phyloP scores from a whole-genome alignment of 2,113 vertebrate species.

The Silurus glanis region DNA sequence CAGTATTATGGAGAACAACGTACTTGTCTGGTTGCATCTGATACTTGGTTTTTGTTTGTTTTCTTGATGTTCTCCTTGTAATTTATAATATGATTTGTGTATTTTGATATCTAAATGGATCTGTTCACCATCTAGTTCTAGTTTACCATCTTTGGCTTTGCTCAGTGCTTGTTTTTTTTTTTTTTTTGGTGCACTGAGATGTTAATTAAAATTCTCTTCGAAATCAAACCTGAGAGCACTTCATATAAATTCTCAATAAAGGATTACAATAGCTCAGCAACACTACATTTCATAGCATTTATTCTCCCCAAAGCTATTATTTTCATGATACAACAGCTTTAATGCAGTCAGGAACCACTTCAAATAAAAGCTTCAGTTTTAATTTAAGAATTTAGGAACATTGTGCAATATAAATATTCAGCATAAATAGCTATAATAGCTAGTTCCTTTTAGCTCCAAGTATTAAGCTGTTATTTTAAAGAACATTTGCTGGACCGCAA shows the following conservation, averaged over 20 bases:
- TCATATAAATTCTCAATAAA: background rate
- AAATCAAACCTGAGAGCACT: background rate
- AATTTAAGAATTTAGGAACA: background rate
- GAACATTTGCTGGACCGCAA: background rate
- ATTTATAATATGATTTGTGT: background rate
- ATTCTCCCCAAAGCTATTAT: background rate
- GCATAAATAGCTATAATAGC: background rate
- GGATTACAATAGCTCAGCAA: background rate
- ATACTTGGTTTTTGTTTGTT: background rate
- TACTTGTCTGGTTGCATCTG: background rate
- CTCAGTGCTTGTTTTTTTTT: background rate
- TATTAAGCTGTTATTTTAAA: background rate
- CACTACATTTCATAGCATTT: background rate
- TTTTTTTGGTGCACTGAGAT: background rate
- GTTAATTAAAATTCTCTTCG: background rate
- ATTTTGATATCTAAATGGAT: too few relatives aligned
- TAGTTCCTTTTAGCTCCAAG: background rate
- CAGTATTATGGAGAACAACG: background rate
- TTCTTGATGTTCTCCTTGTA: background rate
- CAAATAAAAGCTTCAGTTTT: too few relatives aligned
- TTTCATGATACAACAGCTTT: background rate
- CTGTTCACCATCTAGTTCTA: background rate
- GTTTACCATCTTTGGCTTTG: too few relatives aligned
- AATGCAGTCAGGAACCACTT: background rate
- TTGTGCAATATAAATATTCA: background rate